Conservation (phyloP, 2,797 vertebrate genomes). For the Allobates femoralis region DNA sequence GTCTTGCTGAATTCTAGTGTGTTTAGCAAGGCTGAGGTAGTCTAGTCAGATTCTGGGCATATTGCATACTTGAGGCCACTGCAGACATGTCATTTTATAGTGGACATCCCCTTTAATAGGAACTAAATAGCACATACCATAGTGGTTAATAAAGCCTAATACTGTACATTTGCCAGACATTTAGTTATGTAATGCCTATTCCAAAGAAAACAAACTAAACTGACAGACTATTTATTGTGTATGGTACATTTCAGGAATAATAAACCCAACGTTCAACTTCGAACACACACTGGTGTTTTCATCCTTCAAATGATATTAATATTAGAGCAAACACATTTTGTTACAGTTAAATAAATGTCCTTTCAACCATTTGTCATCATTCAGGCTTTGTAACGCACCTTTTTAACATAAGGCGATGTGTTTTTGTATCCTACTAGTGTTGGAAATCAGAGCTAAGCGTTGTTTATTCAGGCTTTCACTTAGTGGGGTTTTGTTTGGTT, state of each 20-base stretch:
- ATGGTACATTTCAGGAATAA: not conserved
- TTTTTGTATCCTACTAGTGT: conserved; percentile 9
- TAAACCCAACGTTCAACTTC: not conserved
- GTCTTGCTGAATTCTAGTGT: too few species aligned
- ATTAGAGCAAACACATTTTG: not conserved
- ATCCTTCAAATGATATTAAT: not conserved
- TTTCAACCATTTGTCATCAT: conserved; percentile 3
- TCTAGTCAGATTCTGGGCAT: too few species aligned
- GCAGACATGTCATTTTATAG: too few species aligned
- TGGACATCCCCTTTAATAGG: too few species aligned
- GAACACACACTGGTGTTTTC: not conserved
- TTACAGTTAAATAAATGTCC: conserved; percentile 10
- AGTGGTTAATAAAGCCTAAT: too few species aligned
- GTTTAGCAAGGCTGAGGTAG: too few species aligned
- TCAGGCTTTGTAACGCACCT: not conserved
- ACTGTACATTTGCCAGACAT: too few species aligned
- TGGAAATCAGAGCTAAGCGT: conserved; percentile 34
- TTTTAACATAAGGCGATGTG: not conserved
- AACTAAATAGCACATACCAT: too few species aligned
- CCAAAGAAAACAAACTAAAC: not conserved
- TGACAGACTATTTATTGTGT: not conserved
- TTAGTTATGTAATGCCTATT: not conserved
- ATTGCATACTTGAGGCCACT: too few species aligned
- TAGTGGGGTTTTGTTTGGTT: conserved; percentile 39
- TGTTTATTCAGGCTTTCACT: conserved; percentile 49